phyloP scores from a whole-genome alignment of 2,113 vertebrate genomes.

The human region DNA sequence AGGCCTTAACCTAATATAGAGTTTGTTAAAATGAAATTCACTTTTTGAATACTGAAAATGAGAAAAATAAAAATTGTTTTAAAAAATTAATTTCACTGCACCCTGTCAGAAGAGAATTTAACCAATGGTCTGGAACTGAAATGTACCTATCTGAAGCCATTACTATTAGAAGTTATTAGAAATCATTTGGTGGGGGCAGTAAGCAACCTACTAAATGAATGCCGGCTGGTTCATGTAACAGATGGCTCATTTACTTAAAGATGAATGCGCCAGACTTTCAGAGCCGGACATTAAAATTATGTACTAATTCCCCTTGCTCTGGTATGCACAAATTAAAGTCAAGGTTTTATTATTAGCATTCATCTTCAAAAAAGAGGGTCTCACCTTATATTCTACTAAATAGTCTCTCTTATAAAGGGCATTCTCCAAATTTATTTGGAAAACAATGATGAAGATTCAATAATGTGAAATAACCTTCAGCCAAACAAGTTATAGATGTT shows the following conservation, averaged over 20 bases:
- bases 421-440: background rate
- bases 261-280: background rate
- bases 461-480: background rate
- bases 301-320: background rate
- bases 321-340: background rate
- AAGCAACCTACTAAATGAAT: background rate
- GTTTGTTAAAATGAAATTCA: slow-evolving; percentile 5
- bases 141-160: background rate
- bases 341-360: background rate
- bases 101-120: background rate
- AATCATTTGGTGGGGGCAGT: background rate
- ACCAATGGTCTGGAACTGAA: background rate
- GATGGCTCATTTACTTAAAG: background rate
- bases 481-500: background rate
- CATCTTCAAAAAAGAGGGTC: background rate
- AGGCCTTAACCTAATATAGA: background rate
- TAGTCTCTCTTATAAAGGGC: background rate
- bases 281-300: background rate
- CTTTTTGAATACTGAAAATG: too few species aligned
- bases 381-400: background rate
- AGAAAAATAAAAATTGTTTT: too few species aligned
- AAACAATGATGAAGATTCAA: background rate
- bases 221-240: background rate
- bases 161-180: background rate
- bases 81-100: background rate